These are phyloP conservation scores for Stegodyphus mimosarum DNA, from an alignment of 1,140 invertebrate species.

Conservation along the genomic window DNA sequence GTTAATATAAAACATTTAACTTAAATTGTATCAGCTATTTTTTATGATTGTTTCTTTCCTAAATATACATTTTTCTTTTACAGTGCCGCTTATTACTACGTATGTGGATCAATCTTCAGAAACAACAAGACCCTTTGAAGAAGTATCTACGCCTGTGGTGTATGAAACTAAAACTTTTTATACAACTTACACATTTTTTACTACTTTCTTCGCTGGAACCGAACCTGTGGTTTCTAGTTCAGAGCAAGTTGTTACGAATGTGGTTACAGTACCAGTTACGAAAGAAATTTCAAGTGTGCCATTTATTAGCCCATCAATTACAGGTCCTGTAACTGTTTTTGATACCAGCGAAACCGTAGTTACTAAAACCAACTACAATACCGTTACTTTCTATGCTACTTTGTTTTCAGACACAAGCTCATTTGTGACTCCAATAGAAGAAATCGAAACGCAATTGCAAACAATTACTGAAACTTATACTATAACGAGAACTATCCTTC, in stretches of 20 bases:
- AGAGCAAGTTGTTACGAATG: conserved; percentile 77
- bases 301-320: neutral
- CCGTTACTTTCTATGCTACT: conserved; percentile 65
- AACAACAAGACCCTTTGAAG: neutral
- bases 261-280: conserved; percentile 60
- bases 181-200: conserved; percentile 78
- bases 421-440: conserved; percentile 65
- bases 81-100: neutral
- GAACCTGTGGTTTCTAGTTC: conserved; percentile 83
- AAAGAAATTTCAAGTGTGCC: neutral
- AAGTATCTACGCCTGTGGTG: neutral
- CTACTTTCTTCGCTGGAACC: conserved; percentile 86
- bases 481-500: conserved; percentile 51
- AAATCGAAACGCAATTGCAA: conserved; percentile 62
- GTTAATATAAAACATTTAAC: too few species aligned
- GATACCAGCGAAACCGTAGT: conserved; percentile 61
- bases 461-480: conserved; percentile 62
- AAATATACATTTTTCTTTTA: neutral
- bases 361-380: conserved; percentile 63
- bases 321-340: conserved; percentile 57
- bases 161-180: conserved; percentile 63
- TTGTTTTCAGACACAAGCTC: conserved; percentile 64
- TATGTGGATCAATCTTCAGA: neutral
- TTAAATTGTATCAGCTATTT: too few species aligned
- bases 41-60: neutral